phyloP scores from a whole-genome alignment of 2,888 invertebrate genomes.

The Adelphocoris suturalis region DNA sequence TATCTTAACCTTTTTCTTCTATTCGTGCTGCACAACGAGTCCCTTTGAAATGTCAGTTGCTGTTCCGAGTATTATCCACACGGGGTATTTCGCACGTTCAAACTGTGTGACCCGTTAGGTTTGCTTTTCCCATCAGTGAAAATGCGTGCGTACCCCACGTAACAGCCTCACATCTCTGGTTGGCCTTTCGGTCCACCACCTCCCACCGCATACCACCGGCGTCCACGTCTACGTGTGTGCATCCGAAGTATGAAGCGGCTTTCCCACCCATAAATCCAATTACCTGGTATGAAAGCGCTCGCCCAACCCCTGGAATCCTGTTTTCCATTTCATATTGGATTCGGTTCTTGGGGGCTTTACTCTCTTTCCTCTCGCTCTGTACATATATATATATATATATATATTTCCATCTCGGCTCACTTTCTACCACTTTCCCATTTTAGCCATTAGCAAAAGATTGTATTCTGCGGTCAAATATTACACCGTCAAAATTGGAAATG shows the following conservation, averaged over 20 bases:
- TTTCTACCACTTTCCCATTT: background rate
- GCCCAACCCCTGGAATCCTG: constrained; percentile 60
- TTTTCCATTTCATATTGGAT: constrained; percentile 69
- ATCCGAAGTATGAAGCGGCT: constrained; percentile 62
- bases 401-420: background rate
- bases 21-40: too few species aligned
- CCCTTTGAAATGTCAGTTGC: background rate
- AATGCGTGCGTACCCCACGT: background rate
- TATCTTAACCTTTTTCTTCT: too few species aligned
- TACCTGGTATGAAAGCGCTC: constrained; percentile 60
- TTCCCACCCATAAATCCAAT: constrained; percentile 68
- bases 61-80: background rate
- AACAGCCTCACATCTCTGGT: background rate
- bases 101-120: background rate
- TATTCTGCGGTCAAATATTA: background rate
- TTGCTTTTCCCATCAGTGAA: background rate
- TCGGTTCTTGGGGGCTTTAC: constrained; percentile 51
- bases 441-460: background rate
- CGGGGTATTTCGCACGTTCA: background rate
- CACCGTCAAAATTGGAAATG: background rate
- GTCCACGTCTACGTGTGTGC: background rate
- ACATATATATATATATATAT: too few species aligned
- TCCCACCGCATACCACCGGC: background rate
- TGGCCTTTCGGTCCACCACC: background rate
- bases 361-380: background rate